phyloP scores from a whole-genome alignment of 2,797 vertebrate species.

The Ptychobarbus kaznakovi region DNA sequence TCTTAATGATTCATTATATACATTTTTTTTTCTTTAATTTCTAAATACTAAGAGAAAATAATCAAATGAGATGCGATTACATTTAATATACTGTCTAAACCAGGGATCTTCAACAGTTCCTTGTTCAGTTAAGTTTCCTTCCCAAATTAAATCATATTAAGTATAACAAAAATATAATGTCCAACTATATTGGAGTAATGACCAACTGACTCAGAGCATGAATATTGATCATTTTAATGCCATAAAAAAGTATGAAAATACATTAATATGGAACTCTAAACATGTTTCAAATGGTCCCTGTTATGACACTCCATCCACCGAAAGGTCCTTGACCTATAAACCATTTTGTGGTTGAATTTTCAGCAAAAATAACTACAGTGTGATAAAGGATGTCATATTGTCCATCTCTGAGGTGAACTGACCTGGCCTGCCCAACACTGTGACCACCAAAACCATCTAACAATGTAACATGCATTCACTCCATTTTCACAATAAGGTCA shows the following conservation, averaged over 20 bases:
- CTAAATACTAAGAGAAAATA: neutral
- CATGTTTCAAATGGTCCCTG: neutral
- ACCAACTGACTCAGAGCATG: neutral
- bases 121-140: neutral
- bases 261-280: neutral
- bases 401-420: neutral
- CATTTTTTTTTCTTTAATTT: neutral
- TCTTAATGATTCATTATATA: neutral
- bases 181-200: neutral
- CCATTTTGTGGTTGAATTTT: neutral
- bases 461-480: neutral
- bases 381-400: neutral
- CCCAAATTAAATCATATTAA: neutral
- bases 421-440: neutral
- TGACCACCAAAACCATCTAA: constrained; percentile 3
- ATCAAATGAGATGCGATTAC: neutral
- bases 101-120: neutral
- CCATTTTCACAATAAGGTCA: constrained; percentile 7
- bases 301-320: neutral
- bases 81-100: neutral
- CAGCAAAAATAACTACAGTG: neutral
- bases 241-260: neutral
- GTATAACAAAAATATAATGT: neutral
- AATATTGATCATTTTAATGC: neutral
- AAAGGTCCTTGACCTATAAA: neutral